Evolutionary conservation across 2,113 vertebrate species (phyloP), one percentile per base, ranked within the genome.

Genomic region (Mesembrinibis cayennensis): DNA sequence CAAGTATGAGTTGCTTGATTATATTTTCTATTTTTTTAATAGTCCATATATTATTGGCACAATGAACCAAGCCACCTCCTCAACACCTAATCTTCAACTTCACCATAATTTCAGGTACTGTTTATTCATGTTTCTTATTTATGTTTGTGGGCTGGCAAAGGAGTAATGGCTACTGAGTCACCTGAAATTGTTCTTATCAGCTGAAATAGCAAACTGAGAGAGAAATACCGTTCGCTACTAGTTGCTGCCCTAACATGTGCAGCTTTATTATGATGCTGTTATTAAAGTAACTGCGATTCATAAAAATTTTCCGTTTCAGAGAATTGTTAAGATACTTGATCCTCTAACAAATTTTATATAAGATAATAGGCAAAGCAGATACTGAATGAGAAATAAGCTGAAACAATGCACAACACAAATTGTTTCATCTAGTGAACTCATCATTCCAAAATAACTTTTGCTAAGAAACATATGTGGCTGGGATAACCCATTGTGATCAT

Each of bases 41-140:
- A 99, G 99, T 52, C 99, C 99, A 0, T 99, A 99, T 74, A 99
- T 99, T 87, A 99, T 99, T 25, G 99, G 99, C 90, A 99, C 99
- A 17, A 99, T 99, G 99, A 99, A 99, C 98, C 99, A 99, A 97
- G 99, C 99, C 66, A 99, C 99, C 25, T 99, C 99, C 14, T 99
- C 99, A 9, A 98, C 99, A 40, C 99, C 99, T 67, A 99, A 99
- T 96, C 98, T 99, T 89, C 99, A 99, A 94, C 99, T 99, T 67
- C 99, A 99, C 91, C 99, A 99, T 95, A 99, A 99, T 98, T 99
- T 99, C 99, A 99, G 99, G 99, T 99, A 98, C 92, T 93, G 49
- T 40, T 89, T 90, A 14, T 78, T 87, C 73, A 6, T 49, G 55
- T 91, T 91, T 78, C 90, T 95, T 25, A 5, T 66, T 73, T 47